Percentiles rank a stretch among this genome's conserved stretches.
Conservation (phyloP, 2,888 invertebrate genomes). For the Pharmacophagus antenor region DNA sequence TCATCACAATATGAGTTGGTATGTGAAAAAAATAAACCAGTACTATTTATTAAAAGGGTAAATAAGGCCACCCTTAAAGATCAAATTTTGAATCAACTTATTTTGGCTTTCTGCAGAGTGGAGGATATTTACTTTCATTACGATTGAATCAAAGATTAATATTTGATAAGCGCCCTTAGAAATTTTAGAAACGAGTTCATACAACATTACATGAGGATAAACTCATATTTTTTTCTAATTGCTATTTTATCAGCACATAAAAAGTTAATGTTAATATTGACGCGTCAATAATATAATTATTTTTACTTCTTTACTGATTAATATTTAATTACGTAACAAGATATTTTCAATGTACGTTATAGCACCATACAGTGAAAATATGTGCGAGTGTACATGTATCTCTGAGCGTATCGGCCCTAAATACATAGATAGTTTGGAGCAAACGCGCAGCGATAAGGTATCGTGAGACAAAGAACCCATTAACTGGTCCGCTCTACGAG, state of each 20-base stretch:
- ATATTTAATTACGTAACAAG: conserved; percentile 27
- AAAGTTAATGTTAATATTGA: conserved; percentile 25
- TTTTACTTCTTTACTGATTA: conserved; percentile 28
- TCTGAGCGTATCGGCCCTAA: conserved; percentile 39
- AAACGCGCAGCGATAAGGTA: conserved; percentile 62
- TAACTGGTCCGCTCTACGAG: conserved; percentile 60
- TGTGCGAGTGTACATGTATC: conserved; percentile 6
- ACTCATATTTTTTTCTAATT: conserved; percentile 26
- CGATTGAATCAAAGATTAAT: conserved; percentile 2
- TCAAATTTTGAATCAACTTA: no score
- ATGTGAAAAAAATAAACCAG: no score
- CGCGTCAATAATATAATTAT: conserved; percentile 26
- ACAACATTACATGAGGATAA: conserved; percentile 19
- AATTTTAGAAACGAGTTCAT: conserved; percentile 47
- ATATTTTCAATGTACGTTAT: no score
- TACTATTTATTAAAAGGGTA: no score
- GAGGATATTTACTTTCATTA: no score
- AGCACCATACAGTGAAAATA: conserved; percentile 1
- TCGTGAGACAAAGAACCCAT: conserved; percentile 78
- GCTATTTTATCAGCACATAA: conserved; percentile 21
- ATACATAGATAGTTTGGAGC: conserved; percentile 37
- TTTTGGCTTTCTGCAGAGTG: no score
- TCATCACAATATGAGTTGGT: no score
- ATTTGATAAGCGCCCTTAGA: conserved; percentile 36
- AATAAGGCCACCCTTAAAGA: no score